phyloP scores from a whole-genome alignment of 2,113 vertebrate genomes.

The Pontoporia blainvillei region DNA sequence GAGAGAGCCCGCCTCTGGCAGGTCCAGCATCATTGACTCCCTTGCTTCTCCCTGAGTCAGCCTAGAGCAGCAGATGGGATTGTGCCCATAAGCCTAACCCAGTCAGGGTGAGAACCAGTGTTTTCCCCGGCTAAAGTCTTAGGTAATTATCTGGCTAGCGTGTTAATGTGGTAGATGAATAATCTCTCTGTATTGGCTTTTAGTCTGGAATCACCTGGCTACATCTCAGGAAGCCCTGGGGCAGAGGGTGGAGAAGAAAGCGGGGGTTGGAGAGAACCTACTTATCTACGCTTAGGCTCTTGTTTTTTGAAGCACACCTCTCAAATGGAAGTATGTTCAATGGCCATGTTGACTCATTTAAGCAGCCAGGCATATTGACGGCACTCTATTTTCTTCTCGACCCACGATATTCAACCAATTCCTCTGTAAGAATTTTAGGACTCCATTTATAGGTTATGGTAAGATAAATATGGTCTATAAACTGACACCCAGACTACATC shows the following conservation, averaged over 20 bases:
- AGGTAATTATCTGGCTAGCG: neutral
- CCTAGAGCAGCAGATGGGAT: neutral
- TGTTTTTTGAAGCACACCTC: neutral
- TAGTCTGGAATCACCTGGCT: neutral
- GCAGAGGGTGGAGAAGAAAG: neutral
- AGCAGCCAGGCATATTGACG: neutral
- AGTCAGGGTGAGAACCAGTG: neutral
- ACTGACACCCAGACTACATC: neutral
- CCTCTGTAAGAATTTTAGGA: neutral
- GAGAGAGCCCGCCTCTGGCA: neutral
- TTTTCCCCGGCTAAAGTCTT: neutral
- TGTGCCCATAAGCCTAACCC: neutral
- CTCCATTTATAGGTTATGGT: neutral
- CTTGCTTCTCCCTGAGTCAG: neutral
- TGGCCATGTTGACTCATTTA: neutral
- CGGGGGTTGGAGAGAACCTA: neutral
- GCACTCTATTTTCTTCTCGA: neutral
- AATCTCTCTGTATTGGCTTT: neutral
- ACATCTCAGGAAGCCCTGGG: neutral
- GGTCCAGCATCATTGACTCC: neutral
- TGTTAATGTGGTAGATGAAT: neutral
- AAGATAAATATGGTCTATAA: neutral
- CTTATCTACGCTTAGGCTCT: neutral
- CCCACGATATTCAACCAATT: neutral
- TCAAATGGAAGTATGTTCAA: neutral